Evolutionary conservation across 2,888 invertebrate species (phyloP).

Genomic region (Catocala sponsa): DNA sequence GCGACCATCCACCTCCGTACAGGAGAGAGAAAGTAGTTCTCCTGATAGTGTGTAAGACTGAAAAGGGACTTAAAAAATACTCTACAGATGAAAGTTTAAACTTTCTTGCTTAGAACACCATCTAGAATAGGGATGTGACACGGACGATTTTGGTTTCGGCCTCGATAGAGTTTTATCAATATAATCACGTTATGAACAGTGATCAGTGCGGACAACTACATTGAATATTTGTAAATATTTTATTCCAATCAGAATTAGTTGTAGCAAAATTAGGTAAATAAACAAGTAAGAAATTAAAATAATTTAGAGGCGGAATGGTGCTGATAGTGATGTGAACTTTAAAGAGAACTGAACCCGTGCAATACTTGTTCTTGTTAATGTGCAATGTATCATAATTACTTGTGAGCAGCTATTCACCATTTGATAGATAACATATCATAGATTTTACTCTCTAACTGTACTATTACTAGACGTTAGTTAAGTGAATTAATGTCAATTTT

Average conservation of each 20-base stretch:
- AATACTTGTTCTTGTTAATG: constrained; percentile 47
- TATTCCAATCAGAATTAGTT: constrained; percentile 9
- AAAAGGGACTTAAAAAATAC: constrained; percentile 24
- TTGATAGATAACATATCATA: constrained; percentile 83
- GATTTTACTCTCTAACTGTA: constrained; percentile 51
- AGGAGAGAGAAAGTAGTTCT: constrained; percentile 76
- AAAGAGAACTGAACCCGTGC: constrained; percentile 33
- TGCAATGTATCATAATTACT: constrained; percentile 54
- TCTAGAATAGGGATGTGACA: constrained; percentile 28
- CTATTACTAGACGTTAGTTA: constrained; percentile 54
- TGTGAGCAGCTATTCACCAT: constrained; percentile 34
- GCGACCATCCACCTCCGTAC: constrained; percentile 80
- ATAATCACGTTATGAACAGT: constrained; percentile 18
- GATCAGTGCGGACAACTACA: constrained; percentile 3
- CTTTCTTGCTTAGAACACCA: constrained; percentile 23
- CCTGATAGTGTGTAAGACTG: constrained; percentile 79
- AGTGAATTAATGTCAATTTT: constrained; percentile 57
- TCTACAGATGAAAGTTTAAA: constrained; percentile 6
- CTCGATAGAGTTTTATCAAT: constrained; percentile 16
- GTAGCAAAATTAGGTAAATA: constrained; percentile 8
- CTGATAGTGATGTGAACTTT: constrained; percentile 38
- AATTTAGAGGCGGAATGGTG: constrained; percentile 42
- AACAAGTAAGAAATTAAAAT: constrained; percentile 9
- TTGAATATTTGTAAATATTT: constrained; percentile 18
- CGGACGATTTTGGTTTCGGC: constrained; percentile 10